Evolutionary conservation across 2,797 vertebrate genomes (phyloP).

Genomic region (Gobionotothen gibberifrons): DNA sequence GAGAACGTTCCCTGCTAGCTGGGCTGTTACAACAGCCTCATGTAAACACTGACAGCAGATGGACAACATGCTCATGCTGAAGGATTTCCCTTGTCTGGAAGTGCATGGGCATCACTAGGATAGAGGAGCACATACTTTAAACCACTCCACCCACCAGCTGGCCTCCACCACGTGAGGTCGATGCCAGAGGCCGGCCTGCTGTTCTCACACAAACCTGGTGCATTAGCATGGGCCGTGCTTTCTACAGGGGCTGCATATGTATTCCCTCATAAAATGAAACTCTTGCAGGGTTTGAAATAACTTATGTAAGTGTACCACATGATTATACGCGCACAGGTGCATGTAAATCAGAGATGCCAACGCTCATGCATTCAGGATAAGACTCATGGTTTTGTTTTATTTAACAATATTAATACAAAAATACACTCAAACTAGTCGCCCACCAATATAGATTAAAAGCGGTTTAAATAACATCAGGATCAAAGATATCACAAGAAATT

Average conservation of each 20-base stretch:
- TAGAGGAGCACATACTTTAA: neutral
- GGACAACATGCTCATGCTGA: constrained; percentile 16
- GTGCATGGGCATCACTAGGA: constrained; percentile 1
- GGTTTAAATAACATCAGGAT: too few species aligned
- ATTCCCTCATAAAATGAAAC: neutral
- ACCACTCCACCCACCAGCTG: constrained; percentile 29
- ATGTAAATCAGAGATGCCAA: too few species aligned
- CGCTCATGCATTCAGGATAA: too few species aligned
- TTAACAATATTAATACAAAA: too few species aligned
- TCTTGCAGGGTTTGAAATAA: neutral
- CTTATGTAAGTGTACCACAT: neutral
- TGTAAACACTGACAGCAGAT: constrained; percentile 20
- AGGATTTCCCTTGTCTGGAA: constrained; percentile 3
- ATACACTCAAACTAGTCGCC: too few species aligned
- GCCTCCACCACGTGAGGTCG: constrained; percentile 16
- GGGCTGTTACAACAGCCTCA: neutral
- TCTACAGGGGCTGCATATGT: neutral
- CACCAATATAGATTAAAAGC: too few species aligned
- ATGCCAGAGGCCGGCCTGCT: constrained; percentile 36
- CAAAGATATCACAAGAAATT: too few species aligned
- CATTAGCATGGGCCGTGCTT: neutral
- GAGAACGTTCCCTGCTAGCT: too few species aligned
- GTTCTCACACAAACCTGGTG: constrained; percentile 28
- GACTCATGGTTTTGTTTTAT: too few species aligned
- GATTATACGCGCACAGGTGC: too few species aligned